Evolutionary conservation across 2,113 vertebrate genomes (phyloP).

Genomic region (Chitala chitala): DNA sequence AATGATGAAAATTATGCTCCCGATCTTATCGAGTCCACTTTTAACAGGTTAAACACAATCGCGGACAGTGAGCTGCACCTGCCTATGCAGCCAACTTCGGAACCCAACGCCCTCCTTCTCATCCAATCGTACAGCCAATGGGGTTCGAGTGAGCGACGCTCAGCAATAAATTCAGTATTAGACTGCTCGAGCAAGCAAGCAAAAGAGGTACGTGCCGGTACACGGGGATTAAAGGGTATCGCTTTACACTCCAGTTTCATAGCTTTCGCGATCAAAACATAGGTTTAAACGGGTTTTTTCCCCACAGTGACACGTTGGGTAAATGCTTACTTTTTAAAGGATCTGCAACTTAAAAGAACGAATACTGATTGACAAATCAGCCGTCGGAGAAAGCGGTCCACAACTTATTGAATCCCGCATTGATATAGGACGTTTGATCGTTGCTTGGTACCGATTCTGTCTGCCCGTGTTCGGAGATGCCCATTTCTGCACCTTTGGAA

Average conservation of each 20-base stretch:
- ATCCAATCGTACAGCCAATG: conserved; percentile 10
- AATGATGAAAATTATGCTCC: neutral
- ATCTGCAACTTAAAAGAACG: neutral
- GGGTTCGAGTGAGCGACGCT: neutral
- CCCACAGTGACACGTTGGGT: neutral
- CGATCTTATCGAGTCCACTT: neutral
- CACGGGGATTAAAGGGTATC: neutral
- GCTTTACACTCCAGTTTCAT: neutral
- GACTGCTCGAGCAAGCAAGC: conserved; percentile 5
- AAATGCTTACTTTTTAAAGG: neutral
- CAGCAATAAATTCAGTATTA: conserved; percentile 24
- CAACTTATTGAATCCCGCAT: conserved; percentile 9
- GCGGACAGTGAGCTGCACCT: neutral
- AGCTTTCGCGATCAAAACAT: neutral
- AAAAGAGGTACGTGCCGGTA: conserved; percentile 4
- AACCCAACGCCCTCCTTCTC: conserved; percentile 6
- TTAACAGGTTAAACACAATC: conserved; percentile 14
- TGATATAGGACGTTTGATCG: neutral
- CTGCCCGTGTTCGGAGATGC: neutral
- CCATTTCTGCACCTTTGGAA: neutral
- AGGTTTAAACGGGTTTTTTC: neutral
- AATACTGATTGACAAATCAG: neutral
- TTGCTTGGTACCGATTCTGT: neutral
- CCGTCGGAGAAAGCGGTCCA: neutral
- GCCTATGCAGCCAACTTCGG: neutral